Evolutionary conservation across 2,113 vertebrate genomes (phyloP).

Genomic region (Melanerpes formicivorus): DNA sequence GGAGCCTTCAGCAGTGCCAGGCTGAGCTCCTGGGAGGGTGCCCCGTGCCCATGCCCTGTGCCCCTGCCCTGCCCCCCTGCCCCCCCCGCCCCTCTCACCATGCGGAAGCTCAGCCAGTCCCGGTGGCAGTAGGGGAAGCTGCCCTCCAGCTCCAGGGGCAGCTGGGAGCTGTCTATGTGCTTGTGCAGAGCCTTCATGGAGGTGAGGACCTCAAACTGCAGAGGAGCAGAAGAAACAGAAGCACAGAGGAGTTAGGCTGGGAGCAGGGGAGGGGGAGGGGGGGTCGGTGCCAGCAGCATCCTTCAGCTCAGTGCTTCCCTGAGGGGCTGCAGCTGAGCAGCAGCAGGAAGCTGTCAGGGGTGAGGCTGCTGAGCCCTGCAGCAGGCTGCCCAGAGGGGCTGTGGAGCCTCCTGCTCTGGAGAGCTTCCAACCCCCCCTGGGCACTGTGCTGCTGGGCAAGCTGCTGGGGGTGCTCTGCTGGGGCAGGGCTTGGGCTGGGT

Average conservation of each 20-base stretch:
- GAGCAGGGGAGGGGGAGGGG: background rate
- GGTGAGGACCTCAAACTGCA: conserved; percentile 84
- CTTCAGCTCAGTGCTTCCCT: background rate
- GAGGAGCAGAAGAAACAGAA: background rate
- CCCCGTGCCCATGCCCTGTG: too few species aligned
- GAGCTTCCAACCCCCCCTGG: too few species aligned
- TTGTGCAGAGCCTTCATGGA: conserved; percentile 87
- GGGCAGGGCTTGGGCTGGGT: too few species aligned
- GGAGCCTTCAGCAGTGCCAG: background rate
- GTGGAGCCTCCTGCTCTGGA: too few species aligned
- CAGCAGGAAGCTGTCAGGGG: too few species aligned
- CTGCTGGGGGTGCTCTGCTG: too few species aligned
- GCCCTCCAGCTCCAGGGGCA: conserved; percentile 86
- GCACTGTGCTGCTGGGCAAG: too few species aligned
- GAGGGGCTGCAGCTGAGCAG: too few species aligned
- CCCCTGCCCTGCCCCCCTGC: background rate
- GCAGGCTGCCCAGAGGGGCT: too few species aligned
- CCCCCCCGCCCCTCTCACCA: conserved; percentile 71
- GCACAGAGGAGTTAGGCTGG: background rate
- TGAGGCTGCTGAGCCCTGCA: too few species aligned
- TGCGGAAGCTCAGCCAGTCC: conserved; percentile 89
- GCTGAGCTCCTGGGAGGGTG: background rate
- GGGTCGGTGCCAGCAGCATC: background rate
- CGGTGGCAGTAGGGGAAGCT: conserved; percentile 86
- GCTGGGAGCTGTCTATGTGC: conserved; percentile 81